A percentile compares a stretch with the other conserved stretches of the same genome.
Conservation (phyloP, 2,797 vertebrate genomes). For the Mormyrops boulengeri region DNA sequence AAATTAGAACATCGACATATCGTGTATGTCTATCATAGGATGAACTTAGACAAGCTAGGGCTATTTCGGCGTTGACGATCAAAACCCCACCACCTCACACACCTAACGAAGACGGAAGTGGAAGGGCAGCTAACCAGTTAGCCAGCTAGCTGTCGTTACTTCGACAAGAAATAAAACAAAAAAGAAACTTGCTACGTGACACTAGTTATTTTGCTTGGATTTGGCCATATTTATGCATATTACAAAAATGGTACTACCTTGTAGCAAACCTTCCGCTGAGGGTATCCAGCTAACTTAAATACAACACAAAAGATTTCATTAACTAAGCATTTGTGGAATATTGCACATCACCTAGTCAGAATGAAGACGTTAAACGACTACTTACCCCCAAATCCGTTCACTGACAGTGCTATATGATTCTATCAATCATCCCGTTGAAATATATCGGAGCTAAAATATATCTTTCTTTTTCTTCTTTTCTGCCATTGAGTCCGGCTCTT, state of each 20-base stretch:
- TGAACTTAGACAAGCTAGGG: background rate
- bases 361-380: conserved; percentile 15
- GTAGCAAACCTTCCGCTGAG: background rate
- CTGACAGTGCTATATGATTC: background rate
- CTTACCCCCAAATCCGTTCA: background rate
- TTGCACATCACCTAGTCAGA: conserved; percentile 41
- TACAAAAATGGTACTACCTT: background rate
- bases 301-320: conserved; percentile 69
- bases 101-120: conserved; percentile 3
- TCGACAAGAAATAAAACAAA: background rate
- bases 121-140: background rate
- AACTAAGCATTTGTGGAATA: conserved; percentile 50
- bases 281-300: conserved; percentile 43
- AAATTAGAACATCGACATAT: background rate
- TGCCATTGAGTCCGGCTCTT: background rate
- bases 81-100: background rate
- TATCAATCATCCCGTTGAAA: background rate
- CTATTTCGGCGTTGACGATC: background rate
- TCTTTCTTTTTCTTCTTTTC: background rate
- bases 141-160: background rate
- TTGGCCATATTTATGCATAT: background rate
- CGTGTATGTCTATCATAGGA: background rate
- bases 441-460: background rate
- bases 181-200: background rate
- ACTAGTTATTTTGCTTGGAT: background rate